phyloP scores from a whole-genome alignment of 2,113 vertebrate species.

The Rhombomys opimus region DNA sequence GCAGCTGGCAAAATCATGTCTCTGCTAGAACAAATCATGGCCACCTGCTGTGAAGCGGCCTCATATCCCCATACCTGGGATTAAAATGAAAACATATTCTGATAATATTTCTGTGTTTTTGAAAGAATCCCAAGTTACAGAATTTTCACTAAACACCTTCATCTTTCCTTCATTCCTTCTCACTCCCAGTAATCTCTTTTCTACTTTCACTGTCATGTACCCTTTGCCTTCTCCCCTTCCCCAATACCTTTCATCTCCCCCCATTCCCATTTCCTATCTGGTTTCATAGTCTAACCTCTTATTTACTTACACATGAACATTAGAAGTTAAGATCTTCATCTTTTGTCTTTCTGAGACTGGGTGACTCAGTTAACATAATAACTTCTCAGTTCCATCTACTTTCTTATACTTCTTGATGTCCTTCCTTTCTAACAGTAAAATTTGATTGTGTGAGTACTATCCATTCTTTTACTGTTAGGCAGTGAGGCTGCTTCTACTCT shows the following conservation, averaged over 20 bases:
- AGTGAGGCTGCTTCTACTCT: neutral
- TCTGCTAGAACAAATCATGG: no score
- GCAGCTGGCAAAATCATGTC: no score
- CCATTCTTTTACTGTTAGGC: neutral
- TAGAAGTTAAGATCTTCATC: neutral
- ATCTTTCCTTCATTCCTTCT: neutral
- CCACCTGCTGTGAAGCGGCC: no score
- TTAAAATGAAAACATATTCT: no score
- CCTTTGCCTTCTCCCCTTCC: neutral
- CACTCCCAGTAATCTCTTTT: no score
- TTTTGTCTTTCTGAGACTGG: neutral
- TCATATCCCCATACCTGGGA: no score
- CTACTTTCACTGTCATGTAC: fast-evolving
- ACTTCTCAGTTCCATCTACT: neutral
- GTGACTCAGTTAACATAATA: neutral
- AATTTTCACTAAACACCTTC: no score
- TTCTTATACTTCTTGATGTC: neutral
- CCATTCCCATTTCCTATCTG: neutral
- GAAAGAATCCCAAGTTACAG: no score
- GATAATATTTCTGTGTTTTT: no score
- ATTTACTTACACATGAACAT: neutral
- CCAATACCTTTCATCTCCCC: no score
- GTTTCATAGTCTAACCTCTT: neutral
- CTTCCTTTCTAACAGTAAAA: no score
- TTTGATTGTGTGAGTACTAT: neutral